Base-by-base conservation (phyloP, 2,888 invertebrate genomes). In the Lobophora halterata region DNA sequence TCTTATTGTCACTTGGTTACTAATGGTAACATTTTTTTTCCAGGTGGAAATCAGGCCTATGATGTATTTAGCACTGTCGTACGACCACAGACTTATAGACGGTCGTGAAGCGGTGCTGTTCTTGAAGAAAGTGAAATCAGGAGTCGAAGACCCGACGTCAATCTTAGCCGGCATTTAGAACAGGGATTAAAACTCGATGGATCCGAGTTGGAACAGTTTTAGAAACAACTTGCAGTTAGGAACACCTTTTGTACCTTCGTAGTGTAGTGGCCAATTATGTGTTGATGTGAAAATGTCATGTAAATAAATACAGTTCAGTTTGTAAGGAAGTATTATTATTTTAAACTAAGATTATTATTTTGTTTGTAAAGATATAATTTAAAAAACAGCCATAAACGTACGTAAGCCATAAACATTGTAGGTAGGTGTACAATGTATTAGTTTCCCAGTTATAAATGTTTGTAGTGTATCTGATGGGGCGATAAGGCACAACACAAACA, bases 61-160 rank as follows among this genome's bases (percentile, higher is more conserved):
- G 97, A 99, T 99, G 99, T 98, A 97, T 77, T 90, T 99, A 41
- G 99, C 99, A 1, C 87, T 99, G 56, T 98, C 99, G 0, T 99
- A 99, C 79, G 99, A 99, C 85, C 99, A 99, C 82, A 92, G 99
- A 80, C 89, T 99, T 57, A 95, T 99, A 61, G 99, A 99, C 80
- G 99, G 99, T 1, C 96, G 99, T 79, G 99, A 99, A 88, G 99
- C 99, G 31, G 99, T 99, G 2, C 86, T 96, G 61, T 99, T 99
- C 89, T 90, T 99, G 58, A 91, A 95, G 49, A 99, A 98, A 88
- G 93, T 99, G 61, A 99, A 98, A 81, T 92, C 93, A 10, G 95
- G 95, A 12, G 97, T 99, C 1, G 99, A 99, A 89, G 98, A 99
- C 88, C 99, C 99, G 5, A 91, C 96, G 61, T 93, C 95, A 35